A percentile compares a stretch with the other conserved stretches of the same genome.
Conservation (phyloP, 2,113 vertebrate species). For the Ophthalmolycus amberensis region DNA sequence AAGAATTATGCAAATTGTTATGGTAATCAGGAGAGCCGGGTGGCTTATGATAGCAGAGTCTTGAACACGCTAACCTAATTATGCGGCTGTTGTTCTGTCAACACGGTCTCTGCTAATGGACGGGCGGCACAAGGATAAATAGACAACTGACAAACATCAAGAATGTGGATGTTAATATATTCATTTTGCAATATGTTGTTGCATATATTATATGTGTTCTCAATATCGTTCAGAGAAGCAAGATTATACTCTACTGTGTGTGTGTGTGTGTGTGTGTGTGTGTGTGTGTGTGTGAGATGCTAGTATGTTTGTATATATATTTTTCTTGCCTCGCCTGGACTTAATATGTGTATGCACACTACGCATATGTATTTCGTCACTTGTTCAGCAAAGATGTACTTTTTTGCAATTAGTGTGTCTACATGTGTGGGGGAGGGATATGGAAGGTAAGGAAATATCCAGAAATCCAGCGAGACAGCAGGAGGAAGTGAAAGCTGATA, state of each 20-base stretch:
- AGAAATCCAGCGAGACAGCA: constrained; percentile 4
- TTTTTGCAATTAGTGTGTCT: constrained; percentile 10
- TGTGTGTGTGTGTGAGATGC: neutral
- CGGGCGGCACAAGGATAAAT: constrained; percentile 1
- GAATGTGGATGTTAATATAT: constrained; percentile 17
- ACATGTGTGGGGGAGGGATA: rapidly evolving
- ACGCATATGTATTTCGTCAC: neutral
- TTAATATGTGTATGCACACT: neutral
- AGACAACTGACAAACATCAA: constrained; percentile 38
- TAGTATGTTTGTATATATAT: neutral
- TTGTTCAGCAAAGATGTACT: neutral
- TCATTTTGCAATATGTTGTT: constrained; percentile 15
- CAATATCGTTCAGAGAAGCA: neutral
- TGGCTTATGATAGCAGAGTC: constrained; percentile 44
- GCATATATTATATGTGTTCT: neutral
- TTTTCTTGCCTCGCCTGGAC: neutral
- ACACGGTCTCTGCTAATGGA: constrained; percentile 58
- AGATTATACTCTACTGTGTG: neutral
- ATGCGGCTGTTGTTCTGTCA: constrained; percentile 56
- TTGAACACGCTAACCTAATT: constrained; percentile 61
- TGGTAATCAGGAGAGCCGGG: constrained; percentile 63
- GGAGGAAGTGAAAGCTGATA: constrained; percentile 10
- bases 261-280: neutral
- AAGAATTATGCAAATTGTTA: constrained; percentile 62
- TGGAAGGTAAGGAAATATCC: neutral